Percentiles rank a stretch among this genome's conserved stretches.
These are phyloP conservation scores for Sphaerodactylus townsendi DNA, from an alignment of 2,113 vertebrate genomes.

Conservation along the genomic window DNA sequence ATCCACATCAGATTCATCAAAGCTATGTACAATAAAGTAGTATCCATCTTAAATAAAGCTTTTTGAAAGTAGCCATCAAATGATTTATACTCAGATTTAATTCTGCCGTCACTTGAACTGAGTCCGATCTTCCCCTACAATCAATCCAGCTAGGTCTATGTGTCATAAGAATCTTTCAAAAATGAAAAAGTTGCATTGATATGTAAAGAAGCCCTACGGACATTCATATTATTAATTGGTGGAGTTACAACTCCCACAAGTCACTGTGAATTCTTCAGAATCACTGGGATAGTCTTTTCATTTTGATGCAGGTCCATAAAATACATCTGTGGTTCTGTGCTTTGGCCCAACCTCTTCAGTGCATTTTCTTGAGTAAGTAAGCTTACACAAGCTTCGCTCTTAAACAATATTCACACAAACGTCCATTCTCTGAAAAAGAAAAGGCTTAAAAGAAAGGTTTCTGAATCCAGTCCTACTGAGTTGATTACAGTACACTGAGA, in stretches of 20 bases:
- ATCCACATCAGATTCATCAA: not conserved
- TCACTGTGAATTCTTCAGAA: not conserved
- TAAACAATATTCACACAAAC: not conserved
- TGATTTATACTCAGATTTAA: not conserved
- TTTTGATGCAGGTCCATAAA: not conserved
- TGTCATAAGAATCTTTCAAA: not conserved
- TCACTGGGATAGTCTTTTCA: not conserved
- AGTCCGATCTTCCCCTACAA: accelerated
- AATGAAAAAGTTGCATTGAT: not conserved
- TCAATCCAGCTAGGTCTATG: not conserved
- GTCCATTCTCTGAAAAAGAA: accelerated
- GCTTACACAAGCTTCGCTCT: not conserved
- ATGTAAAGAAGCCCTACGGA: not conserved
- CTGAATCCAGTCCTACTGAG: not conserved
- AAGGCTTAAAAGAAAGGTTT: not conserved
- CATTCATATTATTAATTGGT: not conserved
- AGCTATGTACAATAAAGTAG: accelerated
- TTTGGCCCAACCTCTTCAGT: not conserved
- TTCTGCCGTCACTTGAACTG: accelerated
- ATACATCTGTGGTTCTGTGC: not conserved
- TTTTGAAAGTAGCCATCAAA: not conserved
- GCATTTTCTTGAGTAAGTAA: not conserved
- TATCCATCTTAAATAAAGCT: accelerated
- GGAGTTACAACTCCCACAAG: not conserved
- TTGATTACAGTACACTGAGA: not conserved